Conservation (phyloP, 2,888 invertebrate species). For the Kryphioiulus occultus region DNA sequence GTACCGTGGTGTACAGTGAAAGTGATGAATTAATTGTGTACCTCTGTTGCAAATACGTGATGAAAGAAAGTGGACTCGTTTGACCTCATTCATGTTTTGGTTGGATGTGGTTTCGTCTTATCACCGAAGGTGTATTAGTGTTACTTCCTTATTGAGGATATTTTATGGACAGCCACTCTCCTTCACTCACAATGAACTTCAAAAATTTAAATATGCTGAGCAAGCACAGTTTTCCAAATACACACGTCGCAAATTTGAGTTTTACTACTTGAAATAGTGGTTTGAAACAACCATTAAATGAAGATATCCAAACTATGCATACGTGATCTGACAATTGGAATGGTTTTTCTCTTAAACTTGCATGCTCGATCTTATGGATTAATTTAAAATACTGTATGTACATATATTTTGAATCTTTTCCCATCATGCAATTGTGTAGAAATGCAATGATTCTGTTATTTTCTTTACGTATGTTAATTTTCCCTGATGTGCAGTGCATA, state of each 20-base stretch:
- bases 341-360: background rate
- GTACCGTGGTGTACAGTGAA: background rate
- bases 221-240: background rate
- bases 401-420: too few relatives aligned
- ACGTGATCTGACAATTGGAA: background rate
- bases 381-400: background rate
- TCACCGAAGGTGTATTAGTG: background rate
- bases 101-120: conserved; percentile 20
- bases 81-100: conserved; percentile 12
- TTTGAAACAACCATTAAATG: too few relatives aligned
- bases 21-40: background rate
- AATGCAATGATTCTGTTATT: background rate
- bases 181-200: background rate
- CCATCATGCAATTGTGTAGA: background rate
- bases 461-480: too few relatives aligned
- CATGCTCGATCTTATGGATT: background rate
- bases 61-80: conserved; percentile 7
- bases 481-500: too few relatives aligned
- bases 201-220: background rate
- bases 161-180: background rate
- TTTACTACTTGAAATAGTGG: too few relatives aligned
- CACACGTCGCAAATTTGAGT: too few relatives aligned
- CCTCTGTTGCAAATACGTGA: background rate
- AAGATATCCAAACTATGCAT: too few relatives aligned
- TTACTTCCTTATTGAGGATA: conserved; percentile 20